These are phyloP conservation scores for Actenoides hombroni DNA, from an alignment of 2,113 vertebrate genomes.

Conservation along the genomic window DNA sequence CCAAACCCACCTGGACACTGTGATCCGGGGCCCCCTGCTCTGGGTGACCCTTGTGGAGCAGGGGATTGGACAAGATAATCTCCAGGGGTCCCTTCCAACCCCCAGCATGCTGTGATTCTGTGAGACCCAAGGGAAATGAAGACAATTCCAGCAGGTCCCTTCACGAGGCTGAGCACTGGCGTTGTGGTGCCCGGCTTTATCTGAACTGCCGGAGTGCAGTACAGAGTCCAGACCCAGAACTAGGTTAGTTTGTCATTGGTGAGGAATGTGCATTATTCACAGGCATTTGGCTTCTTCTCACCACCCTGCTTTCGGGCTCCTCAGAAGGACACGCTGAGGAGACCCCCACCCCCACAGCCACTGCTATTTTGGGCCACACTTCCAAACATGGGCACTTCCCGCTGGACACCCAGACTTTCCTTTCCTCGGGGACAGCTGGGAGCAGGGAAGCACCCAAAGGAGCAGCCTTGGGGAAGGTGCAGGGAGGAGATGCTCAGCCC, in stretches of 20 bases:
- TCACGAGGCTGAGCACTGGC: accelerated
- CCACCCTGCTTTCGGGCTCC: background rate
- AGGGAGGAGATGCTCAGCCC: background rate
- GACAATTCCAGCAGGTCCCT: background rate
- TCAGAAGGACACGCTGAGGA: background rate
- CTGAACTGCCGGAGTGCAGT: background rate
- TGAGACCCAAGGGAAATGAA: background rate
- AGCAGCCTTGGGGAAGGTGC: background rate
- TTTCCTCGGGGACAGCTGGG: background rate
- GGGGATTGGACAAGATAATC: too few species aligned
- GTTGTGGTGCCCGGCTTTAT: background rate
- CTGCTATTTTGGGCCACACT: background rate
- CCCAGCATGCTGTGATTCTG: background rate
- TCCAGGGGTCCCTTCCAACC: background rate
- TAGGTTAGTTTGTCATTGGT: background rate
- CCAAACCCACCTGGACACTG: too few species aligned
- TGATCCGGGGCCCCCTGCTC: too few species aligned
- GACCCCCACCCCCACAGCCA: background rate
- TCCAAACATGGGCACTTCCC: conserved; percentile 44
- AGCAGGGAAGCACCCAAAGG: background rate
- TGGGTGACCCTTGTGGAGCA: too few species aligned
- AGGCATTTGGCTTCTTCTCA: background rate
- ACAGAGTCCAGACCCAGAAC: background rate
- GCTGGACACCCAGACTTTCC: background rate
- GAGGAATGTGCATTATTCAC: conserved; percentile 50